phyloP scores from a whole-genome alignment of 2,113 vertebrate genomes.

The Microtus pennsylvanicus region DNA sequence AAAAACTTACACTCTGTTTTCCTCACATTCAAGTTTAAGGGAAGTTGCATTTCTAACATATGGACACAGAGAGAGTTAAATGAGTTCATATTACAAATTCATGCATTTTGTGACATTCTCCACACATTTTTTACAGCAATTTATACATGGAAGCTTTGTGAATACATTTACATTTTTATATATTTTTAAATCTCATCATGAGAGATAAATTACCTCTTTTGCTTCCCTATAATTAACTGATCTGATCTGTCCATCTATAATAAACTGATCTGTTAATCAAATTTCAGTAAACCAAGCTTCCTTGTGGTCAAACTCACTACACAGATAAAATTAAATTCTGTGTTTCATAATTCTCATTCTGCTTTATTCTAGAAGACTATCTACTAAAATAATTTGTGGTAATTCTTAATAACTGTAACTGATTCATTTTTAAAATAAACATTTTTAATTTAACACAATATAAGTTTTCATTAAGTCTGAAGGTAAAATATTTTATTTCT shows the following conservation, averaged over 20 bases:
- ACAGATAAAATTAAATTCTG: slow-evolving; percentile 41
- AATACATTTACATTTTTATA: neutral
- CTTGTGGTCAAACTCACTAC: neutral
- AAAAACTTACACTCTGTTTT: neutral
- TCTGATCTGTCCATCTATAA: neutral
- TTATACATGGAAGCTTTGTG: neutral
- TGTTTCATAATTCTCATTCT: neutral
- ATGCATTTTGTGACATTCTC: neutral
- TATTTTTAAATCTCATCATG: slow-evolving; percentile 4
- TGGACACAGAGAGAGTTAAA: neutral
- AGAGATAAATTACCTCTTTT: neutral
- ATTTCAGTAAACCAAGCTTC: neutral
- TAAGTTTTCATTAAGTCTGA: neutral
- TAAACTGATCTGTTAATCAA: slow-evolving; percentile 16
- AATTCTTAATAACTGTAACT: neutral
- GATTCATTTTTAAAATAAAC: slow-evolving; percentile 9
- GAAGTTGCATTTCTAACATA: neutral
- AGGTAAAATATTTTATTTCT: neutral
- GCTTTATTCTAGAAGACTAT: neutral
- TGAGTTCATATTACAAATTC: neutral
- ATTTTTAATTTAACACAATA: slow-evolving; percentile 3
- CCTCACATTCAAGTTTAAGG: neutral
- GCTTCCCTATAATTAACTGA: neutral
- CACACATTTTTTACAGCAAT: neutral
- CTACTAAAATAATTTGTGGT: neutral